Percentiles rank a stretch among this genome's conserved stretches.
phyloP scores from a whole-genome alignment of 2,888 invertebrate genomes.

The Orchesella flavescens region DNA sequence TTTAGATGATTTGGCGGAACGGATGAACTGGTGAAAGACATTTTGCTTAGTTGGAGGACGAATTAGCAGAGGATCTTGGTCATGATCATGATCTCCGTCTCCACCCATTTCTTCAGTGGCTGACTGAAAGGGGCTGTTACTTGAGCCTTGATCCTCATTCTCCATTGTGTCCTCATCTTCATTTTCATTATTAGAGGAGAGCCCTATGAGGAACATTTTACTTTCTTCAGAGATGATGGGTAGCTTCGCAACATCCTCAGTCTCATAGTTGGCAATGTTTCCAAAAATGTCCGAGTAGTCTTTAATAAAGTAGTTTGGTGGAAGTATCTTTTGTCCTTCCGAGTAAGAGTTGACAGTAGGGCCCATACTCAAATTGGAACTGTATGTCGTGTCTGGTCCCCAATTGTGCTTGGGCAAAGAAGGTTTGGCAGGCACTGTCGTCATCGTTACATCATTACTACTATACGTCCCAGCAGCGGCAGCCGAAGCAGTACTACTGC shows the following conservation, averaged over 20 bases:
- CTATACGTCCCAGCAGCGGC: background rate
- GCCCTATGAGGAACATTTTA: constrained; percentile 63
- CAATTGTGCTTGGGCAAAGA: constrained; percentile 34
- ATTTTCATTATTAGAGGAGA: constrained; percentile 56
- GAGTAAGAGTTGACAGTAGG: constrained; percentile 50
- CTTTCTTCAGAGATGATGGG: constrained; percentile 48
- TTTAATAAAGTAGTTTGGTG: constrained; percentile 41
- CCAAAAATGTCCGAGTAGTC: constrained; percentile 62
- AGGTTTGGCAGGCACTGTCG: background rate
- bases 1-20: constrained; percentile 55
- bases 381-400: constrained; percentile 56
- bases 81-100: constrained; percentile 65
- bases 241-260: constrained; percentile 59
- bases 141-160: constrained; percentile 68
- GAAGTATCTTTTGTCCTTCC: constrained; percentile 36
- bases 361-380: constrained; percentile 42
- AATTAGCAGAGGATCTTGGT: constrained; percentile 68
- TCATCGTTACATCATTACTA: background rate
- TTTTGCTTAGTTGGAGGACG: constrained; percentile 69
- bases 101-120: constrained; percentile 69
- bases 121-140: constrained; percentile 71
- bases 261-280: constrained; percentile 60
- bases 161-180: constrained; percentile 53
- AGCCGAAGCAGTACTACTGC: too few relatives aligned
- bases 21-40: constrained; percentile 70